Conservation (phyloP, 1,140 invertebrate species). For the Cydia splendana region DNA sequence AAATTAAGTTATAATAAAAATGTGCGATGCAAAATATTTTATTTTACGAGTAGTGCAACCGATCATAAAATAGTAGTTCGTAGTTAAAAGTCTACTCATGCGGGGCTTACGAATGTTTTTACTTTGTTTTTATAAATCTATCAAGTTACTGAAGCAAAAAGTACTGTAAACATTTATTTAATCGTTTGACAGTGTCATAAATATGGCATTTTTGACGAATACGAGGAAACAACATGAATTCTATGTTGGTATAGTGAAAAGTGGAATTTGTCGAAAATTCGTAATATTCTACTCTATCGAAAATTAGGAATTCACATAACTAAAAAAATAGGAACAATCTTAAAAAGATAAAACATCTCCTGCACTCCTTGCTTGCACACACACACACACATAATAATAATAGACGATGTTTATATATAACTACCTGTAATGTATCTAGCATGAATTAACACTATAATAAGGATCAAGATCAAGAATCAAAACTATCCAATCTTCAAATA, state of each 20-base stretch:
- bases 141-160: not conserved
- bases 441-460: too few species aligned
- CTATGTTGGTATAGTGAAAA: not conserved
- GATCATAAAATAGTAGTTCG: too few species aligned
- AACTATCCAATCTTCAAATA: too few species aligned
- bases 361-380: too few species aligned
- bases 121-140: not conserved
- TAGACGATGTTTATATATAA: too few species aligned
- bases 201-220: not conserved
- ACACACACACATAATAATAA: too few species aligned
- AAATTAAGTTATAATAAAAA: too few species aligned
- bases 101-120: not conserved
- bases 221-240: not conserved
- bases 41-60: too few species aligned
- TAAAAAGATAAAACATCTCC: too few species aligned
- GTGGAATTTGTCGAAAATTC: not conserved
- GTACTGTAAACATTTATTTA: not conserved
- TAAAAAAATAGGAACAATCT: not conserved
- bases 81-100: not conserved
- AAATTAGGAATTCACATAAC: not conserved
- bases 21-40: too few species aligned
- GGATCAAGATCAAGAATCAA: too few species aligned
- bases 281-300: not conserved
- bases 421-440: too few species aligned
- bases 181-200: not conserved